phyloP scores from a whole-genome alignment of 2,888 invertebrate genomes.

The Globia sparganii region DNA sequence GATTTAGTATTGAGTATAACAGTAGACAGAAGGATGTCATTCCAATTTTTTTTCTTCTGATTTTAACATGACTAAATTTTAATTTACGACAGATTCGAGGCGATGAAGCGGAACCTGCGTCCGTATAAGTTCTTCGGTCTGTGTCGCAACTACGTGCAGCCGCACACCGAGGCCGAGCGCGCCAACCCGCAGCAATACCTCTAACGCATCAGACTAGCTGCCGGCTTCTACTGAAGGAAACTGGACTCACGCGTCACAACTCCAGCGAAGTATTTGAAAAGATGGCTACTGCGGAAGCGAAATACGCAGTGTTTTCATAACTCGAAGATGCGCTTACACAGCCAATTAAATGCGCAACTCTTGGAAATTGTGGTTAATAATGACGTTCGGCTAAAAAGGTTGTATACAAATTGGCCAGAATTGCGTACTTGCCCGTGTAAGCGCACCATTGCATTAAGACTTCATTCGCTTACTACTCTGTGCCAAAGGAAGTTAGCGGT shows the following conservation, averaged over 20 bases:
- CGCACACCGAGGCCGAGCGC: conserved; percentile 60
- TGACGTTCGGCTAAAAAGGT: background rate
- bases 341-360: background rate
- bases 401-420: background rate
- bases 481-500: conserved; percentile 6
- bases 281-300: background rate
- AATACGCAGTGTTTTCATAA: background rate
- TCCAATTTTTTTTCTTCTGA: no score
- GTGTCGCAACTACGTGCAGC: conserved; percentile 84
- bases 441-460: background rate
- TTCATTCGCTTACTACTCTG: background rate
- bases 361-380: background rate
- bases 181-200: background rate
- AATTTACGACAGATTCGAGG: conserved; percentile 79
- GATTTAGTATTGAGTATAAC: background rate
- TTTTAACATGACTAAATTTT: background rate
- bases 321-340: background rate
- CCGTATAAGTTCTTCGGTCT: conserved; percentile 86
- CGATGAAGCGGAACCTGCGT: conserved; percentile 76
- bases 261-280: background rate
- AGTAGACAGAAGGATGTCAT: background rate
- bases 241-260: background rate
- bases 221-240: background rate
- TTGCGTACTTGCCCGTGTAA: background rate
- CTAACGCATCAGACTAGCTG: background rate